Evolutionary conservation across 23 tunicate genomes (phyloP).

Genomic region (Clavelina lepadiformis): DNA sequence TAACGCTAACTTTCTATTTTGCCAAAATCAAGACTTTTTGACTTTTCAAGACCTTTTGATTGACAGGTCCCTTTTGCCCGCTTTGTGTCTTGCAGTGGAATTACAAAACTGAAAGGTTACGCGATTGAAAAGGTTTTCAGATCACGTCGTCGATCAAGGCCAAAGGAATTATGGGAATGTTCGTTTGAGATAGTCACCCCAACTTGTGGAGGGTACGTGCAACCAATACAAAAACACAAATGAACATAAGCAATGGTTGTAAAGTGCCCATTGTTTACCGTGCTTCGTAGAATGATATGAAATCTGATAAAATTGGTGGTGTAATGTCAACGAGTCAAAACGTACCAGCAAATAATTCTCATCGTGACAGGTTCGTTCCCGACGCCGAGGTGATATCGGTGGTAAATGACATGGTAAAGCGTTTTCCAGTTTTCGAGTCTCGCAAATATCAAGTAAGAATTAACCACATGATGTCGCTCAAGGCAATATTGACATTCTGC

Average conservation of each 20-base stretch:
- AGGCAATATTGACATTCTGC: constrained; percentile 41
- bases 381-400: constrained; percentile 79
- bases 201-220: constrained; percentile 44
- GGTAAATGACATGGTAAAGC: constrained; percentile 58
- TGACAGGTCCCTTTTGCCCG: constrained; percentile 80
- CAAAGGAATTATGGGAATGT: constrained; percentile 80
- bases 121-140: constrained; percentile 77
- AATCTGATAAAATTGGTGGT: too few species aligned
- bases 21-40: too few species aligned
- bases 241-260: too few species aligned
- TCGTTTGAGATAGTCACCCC: constrained; percentile 92
- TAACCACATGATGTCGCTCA: constrained; percentile 51
- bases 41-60: neutral
- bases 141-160: constrained; percentile 35
- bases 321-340: too few species aligned
- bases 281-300: too few species aligned
- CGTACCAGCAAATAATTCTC: too few species aligned
- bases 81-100: constrained; percentile 37
- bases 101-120: constrained; percentile 48
- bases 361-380: constrained; percentile 48
- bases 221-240: too few species aligned
- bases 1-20: too few species aligned
- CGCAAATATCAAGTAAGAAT: constrained; percentile 64
- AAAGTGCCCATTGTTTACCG: too few species aligned
- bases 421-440: constrained; percentile 31